Evolutionary conservation across 2,797 vertebrate genomes (phyloP).

Genomic region (Protosalanx chinensis): DNA sequence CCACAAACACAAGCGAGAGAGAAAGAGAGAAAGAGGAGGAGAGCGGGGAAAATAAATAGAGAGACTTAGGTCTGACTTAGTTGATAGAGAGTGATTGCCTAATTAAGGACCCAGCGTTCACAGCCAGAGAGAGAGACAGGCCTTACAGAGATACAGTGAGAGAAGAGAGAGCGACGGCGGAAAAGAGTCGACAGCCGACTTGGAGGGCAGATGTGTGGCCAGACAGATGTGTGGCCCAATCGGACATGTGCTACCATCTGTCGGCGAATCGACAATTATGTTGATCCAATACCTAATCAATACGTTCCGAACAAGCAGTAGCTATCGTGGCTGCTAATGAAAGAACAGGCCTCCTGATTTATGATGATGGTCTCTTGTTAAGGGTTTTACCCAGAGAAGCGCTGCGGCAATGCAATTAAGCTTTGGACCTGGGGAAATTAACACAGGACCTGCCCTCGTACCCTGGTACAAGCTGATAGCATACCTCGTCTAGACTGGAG

Average conservation of each 20-base stretch:
- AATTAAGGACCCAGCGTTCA: no score
- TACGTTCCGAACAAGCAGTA: constrained; percentile 57
- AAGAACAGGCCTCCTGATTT: constrained; percentile 61
- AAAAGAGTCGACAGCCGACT: background rate
- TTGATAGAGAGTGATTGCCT: no score
- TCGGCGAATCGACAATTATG: constrained; percentile 45
- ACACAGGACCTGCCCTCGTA: constrained; percentile 10
- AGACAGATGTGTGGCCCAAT: background rate
- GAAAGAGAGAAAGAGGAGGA: background rate
- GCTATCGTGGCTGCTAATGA: constrained; percentile 57
- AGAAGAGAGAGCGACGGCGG: background rate
- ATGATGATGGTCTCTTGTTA: constrained; percentile 47
- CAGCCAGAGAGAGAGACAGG: background rate
- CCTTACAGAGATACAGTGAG: constrained; percentile 1
- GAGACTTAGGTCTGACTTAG: background rate
- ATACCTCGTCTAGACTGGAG: background rate
- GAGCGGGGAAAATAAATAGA: background rate
- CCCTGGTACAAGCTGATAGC: constrained; percentile 27
- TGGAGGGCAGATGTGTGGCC: background rate
- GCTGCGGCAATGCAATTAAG: constrained; percentile 1
- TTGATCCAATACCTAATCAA: constrained; percentile 60
- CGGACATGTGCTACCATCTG: constrained; percentile 18
- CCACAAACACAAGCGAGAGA: constrained; percentile 17
- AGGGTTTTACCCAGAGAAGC: constrained; percentile 3
- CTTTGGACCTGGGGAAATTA: constrained; percentile 46